A percentile compares a stretch with the other conserved stretches of the same genome.
These are phyloP conservation scores for Lasioglossum vierecki DNA, from an alignment of 2,888 invertebrate genomes.

Conservation along the genomic window DNA sequence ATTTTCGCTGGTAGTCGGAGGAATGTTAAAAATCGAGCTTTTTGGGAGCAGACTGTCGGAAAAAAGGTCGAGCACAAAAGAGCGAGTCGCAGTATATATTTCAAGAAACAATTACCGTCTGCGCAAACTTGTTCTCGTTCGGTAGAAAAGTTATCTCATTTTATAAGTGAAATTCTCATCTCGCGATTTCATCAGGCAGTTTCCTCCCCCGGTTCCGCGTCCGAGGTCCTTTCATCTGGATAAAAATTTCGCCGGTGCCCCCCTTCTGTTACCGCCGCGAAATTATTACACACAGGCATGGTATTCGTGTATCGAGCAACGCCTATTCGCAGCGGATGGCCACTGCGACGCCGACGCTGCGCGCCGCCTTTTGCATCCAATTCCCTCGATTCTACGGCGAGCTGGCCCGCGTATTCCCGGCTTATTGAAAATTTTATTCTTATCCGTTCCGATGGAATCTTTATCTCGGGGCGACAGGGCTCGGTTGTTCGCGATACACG, in stretches of 20 bases:
- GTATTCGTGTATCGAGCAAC: neutral
- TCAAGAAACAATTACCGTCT: conserved; percentile 4
- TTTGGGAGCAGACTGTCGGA: neutral
- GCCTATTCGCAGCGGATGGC: neutral
- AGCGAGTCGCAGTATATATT: neutral
- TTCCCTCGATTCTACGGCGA: conserved; percentile 17
- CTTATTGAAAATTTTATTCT: conserved; percentile 35
- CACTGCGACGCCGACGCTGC: neutral
- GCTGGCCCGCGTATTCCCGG: neutral
- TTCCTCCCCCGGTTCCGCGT: neutral
- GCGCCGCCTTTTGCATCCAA: conserved; percentile 10
- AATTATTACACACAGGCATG: conserved; percentile 2
- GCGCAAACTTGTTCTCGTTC: neutral
- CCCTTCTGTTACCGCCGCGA: neutral
- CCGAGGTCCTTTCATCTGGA: conserved; percentile 2
- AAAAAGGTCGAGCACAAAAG: neutral
- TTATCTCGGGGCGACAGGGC: conserved; percentile 1
- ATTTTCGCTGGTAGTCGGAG: no score
- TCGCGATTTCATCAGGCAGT: neutral
- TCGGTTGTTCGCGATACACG: conserved; percentile 4
- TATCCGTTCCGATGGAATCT: conserved; percentile 30
- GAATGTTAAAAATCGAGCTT: neutral
- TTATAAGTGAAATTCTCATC: conserved; percentile 13
- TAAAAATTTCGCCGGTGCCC: neutral
- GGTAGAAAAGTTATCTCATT: neutral